A percentile compares a stretch with the other conserved stretches of the same genome.
Evolutionary conservation across 2,888 invertebrate genomes (phyloP).

Genomic region (Lamellibrachia columna): DNA sequence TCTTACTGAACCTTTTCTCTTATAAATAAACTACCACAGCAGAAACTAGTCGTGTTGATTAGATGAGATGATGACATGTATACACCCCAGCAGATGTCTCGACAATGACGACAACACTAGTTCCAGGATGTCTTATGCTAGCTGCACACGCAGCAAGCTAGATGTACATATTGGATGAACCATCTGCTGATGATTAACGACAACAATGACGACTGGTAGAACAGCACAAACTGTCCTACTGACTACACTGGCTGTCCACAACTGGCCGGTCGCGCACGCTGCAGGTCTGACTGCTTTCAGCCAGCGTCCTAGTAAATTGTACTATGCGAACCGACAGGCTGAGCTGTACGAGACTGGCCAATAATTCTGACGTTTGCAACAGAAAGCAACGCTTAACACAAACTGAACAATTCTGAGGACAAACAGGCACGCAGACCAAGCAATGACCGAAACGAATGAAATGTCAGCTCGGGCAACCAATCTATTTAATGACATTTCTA

Average conservation of each 20-base stretch:
- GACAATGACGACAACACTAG: neutral
- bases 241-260: neutral
- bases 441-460: constrained; percentile 16
- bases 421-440: constrained; percentile 16
- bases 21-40: constrained; percentile 16
- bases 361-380: constrained; percentile 16
- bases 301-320: neutral
- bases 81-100: neutral
- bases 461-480: neutral
- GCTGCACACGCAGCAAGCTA: constrained; percentile 11
- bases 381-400: constrained; percentile 16
- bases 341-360: constrained; percentile 2
- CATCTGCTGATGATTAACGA: constrained; percentile 6
- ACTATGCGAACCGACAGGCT: neutral
- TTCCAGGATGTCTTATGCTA: neutral
- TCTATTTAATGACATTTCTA: constrained; percentile 16
- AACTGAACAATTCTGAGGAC: constrained; percentile 6
- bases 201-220: constrained; percentile 1
- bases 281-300: neutral
- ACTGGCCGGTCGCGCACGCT: neutral
- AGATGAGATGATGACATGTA: constrained; percentile 4
- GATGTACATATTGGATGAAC: neutral
- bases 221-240: neutral
- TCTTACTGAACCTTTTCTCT: neutral
- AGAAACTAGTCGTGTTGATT: constrained; percentile 2